These are phyloP conservation scores for Baronia brevicornis DNA, from an alignment of 2,888 invertebrate genomes.

Conservation along the genomic window DNA sequence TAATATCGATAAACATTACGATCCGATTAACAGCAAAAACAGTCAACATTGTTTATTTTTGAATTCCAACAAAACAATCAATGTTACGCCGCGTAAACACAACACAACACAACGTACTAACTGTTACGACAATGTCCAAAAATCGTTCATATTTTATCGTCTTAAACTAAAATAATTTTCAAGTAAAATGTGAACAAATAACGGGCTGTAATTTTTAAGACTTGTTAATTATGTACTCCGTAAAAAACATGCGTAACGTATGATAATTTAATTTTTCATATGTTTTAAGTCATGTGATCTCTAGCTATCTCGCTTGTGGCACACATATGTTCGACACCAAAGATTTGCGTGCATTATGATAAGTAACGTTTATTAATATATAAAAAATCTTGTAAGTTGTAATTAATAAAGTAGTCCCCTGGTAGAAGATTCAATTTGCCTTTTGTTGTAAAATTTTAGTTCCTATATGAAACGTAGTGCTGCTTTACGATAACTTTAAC, in stretches of 20 bases:
- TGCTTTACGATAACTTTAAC: conserved; percentile 33
- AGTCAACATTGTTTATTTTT: too few relatives aligned
- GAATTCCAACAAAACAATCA: too few relatives aligned
- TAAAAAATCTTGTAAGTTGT: conserved; percentile 36
- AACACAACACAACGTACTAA: too few relatives aligned
- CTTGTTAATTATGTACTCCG: conserved; percentile 32
- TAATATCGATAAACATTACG: too few relatives aligned
- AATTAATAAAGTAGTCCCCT: conserved; percentile 29
- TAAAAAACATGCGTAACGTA: conserved; percentile 5
- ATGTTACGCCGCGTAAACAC: too few relatives aligned
- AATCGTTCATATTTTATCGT: neutral
- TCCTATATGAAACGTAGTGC: conserved; percentile 32
- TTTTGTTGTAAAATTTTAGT: conserved; percentile 44
- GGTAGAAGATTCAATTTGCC: conserved; percentile 68
- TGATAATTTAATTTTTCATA: conserved; percentile 5
- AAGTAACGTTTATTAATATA: conserved; percentile 42
- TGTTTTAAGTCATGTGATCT: conserved; percentile 19
- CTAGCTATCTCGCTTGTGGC: conserved; percentile 28
- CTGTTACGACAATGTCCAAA: conserved; percentile 4
- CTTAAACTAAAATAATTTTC: conserved; percentile 3
- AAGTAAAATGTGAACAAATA: conserved; percentile 28
- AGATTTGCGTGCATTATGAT: conserved; percentile 38
- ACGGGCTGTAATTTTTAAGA: conserved; percentile 57
- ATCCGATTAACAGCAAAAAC: too few relatives aligned
- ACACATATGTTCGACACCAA: conserved; percentile 53